These are phyloP conservation scores for Tupiocoris notatus DNA, from an alignment of 2,888 invertebrate genomes.

Conservation along the genomic window DNA sequence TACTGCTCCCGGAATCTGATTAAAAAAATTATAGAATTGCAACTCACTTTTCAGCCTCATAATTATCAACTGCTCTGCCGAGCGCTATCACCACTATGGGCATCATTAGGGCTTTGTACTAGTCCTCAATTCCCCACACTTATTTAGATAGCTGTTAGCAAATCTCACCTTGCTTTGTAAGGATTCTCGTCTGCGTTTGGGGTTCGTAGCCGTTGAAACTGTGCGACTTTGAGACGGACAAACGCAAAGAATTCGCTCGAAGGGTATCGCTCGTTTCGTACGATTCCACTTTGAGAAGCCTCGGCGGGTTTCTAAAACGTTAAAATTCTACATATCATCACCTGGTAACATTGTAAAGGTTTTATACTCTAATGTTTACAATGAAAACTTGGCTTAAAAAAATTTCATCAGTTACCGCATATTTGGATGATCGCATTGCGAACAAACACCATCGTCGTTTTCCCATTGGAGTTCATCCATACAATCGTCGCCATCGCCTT, in stretches of 20 bases:
- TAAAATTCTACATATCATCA: neutral
- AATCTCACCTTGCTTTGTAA: slow-evolving; percentile 73
- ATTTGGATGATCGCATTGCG: slow-evolving; percentile 41
- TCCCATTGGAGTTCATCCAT: slow-evolving; percentile 45
- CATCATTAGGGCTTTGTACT: no score
- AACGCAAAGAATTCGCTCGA: slow-evolving; percentile 55
- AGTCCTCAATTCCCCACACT: no score
- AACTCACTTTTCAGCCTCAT: neutral
- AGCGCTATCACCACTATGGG: neutral
- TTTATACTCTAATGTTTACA: neutral
- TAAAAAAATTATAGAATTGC: slow-evolving; percentile 18
- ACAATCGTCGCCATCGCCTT: slow-evolving; percentile 43
- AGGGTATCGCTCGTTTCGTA: slow-evolving; percentile 57
- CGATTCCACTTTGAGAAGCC: slow-evolving; percentile 58
- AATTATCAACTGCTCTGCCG: neutral
- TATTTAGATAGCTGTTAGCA: no score
- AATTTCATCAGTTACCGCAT: neutral
- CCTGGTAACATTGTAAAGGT: no score
- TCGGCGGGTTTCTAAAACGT: slow-evolving; percentile 53
- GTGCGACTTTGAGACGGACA: slow-evolving; percentile 75
- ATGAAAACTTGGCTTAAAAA: neutral
- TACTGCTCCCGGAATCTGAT: slow-evolving; percentile 63
- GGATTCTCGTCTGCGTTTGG: slow-evolving; percentile 57
- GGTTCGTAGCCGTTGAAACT: slow-evolving; percentile 80
- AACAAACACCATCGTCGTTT: slow-evolving; percentile 39